Evolutionary conservation across 2,888 invertebrate genomes (phyloP).

Genomic region (Polylopha cassiicola): DNA sequence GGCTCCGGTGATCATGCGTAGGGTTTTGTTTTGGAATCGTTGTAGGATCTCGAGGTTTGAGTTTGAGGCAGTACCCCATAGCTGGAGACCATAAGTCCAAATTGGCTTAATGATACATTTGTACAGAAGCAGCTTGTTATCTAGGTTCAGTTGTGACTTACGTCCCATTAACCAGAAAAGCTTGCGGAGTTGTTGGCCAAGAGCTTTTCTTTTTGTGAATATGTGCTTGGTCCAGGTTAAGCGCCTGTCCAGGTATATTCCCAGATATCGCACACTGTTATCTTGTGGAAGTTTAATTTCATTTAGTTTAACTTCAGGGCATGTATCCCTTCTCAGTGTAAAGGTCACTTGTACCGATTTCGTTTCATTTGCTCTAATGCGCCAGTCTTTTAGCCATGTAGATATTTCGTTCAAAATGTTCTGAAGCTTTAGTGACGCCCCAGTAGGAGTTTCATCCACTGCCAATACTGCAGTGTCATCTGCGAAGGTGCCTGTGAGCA

Average conservation of each 20-base stretch:
- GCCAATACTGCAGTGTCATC: neutral
- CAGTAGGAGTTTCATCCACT: no score
- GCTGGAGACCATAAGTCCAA: neutral
- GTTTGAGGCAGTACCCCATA: neutral
- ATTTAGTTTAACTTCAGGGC: no score
- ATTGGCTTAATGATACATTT: neutral
- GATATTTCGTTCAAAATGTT: no score
- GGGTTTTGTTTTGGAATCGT: no score
- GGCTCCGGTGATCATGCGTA: no score
- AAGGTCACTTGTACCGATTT: neutral
- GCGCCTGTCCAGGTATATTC: no score
- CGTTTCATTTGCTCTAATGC: neutral
- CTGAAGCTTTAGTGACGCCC: no score
- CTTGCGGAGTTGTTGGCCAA: neutral
- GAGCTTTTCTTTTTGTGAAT: neutral
- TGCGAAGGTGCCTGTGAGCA: neutral
- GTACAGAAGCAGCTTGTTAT: neutral
- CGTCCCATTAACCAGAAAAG: neutral
- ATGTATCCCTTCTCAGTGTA: neutral
- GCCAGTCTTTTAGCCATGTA: no score
- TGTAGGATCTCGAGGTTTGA: no score
- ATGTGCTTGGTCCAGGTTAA: slow-evolving; percentile 12
- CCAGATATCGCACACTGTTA: no score
- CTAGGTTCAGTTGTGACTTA: neutral
- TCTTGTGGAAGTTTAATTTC: no score